Conservation (phyloP, 2,113 vertebrate genomes). For the Leiothrix lutea region DNA sequence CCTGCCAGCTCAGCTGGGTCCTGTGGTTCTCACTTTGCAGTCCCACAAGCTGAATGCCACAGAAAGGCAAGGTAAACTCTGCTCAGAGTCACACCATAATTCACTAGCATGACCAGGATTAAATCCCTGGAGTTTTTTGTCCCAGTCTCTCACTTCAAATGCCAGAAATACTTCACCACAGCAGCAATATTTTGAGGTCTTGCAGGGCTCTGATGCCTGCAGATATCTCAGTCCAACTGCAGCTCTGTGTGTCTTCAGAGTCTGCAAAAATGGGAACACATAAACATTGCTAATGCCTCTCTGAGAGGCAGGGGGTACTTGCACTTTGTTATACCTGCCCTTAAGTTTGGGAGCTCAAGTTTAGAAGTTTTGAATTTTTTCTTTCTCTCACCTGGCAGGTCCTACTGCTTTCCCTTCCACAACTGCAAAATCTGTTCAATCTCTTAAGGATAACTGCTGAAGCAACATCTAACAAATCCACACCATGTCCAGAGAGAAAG, state of each 20-base stretch:
- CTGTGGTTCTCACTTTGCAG: background rate
- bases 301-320: background rate
- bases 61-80: background rate
- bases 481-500: background rate
- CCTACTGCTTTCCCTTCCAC: background rate
- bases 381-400: background rate
- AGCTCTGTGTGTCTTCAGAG: background rate
- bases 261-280: background rate
- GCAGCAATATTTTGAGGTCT: background rate
- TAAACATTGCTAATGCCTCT: background rate
- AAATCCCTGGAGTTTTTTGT: background rate
- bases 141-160: background rate
- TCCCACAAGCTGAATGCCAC: background rate
- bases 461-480: background rate
- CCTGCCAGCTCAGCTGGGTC: background rate
- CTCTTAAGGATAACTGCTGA: background rate
- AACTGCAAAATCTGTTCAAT: background rate
- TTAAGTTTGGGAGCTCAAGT: background rate
- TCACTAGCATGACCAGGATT: background rate
- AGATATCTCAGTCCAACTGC: background rate
- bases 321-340: background rate
- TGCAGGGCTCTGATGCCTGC: background rate
- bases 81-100: background rate
- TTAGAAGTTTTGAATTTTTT: background rate
- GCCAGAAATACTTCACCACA: background rate